These are phyloP conservation scores for Hystrix brachyura DNA, from an alignment of 2,113 vertebrate species.

Conservation along the genomic window DNA sequence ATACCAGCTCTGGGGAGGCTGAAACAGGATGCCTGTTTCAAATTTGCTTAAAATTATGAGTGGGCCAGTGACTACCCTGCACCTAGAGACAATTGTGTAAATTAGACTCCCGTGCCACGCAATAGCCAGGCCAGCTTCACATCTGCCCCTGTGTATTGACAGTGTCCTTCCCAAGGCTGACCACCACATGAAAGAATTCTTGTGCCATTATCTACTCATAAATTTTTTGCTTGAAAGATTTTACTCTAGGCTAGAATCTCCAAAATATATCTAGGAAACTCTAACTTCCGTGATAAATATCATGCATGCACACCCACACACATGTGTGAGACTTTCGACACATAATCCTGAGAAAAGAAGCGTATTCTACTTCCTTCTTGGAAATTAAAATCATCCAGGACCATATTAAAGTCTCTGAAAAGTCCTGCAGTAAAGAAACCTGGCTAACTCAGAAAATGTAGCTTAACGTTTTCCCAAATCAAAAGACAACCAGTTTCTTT, in stretches of 20 bases:
- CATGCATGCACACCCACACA: not conserved
- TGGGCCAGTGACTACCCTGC: not conserved
- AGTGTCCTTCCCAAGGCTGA: not conserved
- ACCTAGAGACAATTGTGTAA: not conserved
- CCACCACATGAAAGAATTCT: not conserved
- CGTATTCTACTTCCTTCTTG: not conserved
- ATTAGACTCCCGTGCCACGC: too few species aligned
- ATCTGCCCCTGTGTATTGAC: too few species aligned
- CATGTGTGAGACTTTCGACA: not conserved
- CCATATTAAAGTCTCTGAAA: not conserved
- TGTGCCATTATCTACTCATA: not conserved
- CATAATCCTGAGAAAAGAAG: not conserved
- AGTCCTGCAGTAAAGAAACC: not conserved
- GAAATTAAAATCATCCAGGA: not conserved
- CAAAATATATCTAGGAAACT: slow-evolving; percentile 8
- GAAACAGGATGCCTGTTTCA: not conserved
- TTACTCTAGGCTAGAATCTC: not conserved
- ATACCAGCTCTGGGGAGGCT: too few species aligned
- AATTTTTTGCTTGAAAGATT: slow-evolving; percentile 15
- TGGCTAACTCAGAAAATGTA: not conserved
- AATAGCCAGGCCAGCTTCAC: not conserved
- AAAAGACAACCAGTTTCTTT: not conserved
- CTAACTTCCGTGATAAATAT: not conserved
- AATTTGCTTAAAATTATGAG: not conserved
- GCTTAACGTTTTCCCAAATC: not conserved